Conservation (phyloP, 2,888 invertebrate species). For the Myathropa florea region DNA sequence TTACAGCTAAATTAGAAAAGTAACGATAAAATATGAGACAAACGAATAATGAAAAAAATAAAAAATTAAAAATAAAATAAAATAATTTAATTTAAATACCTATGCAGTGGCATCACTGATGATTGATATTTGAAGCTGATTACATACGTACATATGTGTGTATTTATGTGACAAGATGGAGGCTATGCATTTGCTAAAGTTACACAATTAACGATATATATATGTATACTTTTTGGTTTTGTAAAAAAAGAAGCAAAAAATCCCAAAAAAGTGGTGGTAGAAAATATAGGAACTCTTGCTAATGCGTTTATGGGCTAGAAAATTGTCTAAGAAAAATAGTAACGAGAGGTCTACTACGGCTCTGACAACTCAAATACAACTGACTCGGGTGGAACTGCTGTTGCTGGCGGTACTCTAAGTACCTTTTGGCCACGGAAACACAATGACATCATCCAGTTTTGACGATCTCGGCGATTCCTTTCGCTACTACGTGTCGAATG, state of each 20-base stretch:
- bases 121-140: conserved; percentile 12
- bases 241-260: conserved; percentile 19
- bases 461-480: conserved; percentile 66
- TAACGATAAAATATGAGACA: conserved; percentile 7
- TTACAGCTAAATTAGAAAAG: neutral
- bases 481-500: conserved; percentile 36
- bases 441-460: conserved; percentile 77
- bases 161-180: conserved; percentile 20
- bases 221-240: no score
- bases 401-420: conserved; percentile 80
- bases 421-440: conserved; percentile 80
- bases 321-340: conserved; percentile 45
- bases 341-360: conserved; percentile 76
- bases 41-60: neutral
- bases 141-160: neutral
- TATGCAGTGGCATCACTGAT: conserved; percentile 35
- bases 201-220: neutral
- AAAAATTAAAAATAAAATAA: neutral
- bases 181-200: neutral
- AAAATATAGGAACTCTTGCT: conserved; percentile 56
- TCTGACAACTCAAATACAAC: conserved; percentile 81
- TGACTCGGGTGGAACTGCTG: conserved; percentile 81
- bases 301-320: conserved; percentile 57
- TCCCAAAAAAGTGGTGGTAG: conserved; percentile 6
- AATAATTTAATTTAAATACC: conserved; percentile 38